Conservation (phyloP, 2,888 invertebrate genomes). For the Tenthredo amoena region DNA sequence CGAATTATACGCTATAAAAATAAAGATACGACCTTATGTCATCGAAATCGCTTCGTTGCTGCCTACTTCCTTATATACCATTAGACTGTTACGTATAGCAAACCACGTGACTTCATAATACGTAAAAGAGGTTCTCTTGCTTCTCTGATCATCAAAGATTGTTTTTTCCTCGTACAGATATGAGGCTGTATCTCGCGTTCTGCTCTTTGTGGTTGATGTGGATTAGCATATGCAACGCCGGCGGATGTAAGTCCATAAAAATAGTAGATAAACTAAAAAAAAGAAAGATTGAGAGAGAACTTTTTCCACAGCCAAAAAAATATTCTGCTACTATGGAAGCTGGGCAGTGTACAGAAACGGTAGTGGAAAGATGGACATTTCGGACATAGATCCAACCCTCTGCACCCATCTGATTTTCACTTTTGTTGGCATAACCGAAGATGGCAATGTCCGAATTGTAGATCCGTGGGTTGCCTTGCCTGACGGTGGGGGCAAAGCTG, state of each 20-base stretch:
- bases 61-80: no score
- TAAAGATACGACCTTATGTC: no score
- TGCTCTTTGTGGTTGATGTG: background rate
- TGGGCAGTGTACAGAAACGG: constrained; percentile 87
- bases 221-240: background rate
- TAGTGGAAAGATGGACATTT: constrained; percentile 84
- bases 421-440: constrained; percentile 83
- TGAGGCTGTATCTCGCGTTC: background rate
- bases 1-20: no score
- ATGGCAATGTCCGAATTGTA: constrained; percentile 80
- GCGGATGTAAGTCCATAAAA: background rate
- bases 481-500: constrained; percentile 78
- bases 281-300: background rate
- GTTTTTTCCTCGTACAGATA: background rate
- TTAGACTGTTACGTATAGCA: no score
- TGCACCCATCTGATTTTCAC: constrained; percentile 89
- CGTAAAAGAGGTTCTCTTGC: background rate
- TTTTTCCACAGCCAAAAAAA: constrained; percentile 72
- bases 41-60: no score
- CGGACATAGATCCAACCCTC: constrained; percentile 83
- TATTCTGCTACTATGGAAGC: constrained; percentile 88
- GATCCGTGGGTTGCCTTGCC: constrained; percentile 84
- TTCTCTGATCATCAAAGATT: background rate
- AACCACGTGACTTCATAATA: no score
- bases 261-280: background rate